These are phyloP conservation scores for Sparus aurata DNA, from an alignment of 2,797 vertebrate species.

Conservation along the genomic window DNA sequence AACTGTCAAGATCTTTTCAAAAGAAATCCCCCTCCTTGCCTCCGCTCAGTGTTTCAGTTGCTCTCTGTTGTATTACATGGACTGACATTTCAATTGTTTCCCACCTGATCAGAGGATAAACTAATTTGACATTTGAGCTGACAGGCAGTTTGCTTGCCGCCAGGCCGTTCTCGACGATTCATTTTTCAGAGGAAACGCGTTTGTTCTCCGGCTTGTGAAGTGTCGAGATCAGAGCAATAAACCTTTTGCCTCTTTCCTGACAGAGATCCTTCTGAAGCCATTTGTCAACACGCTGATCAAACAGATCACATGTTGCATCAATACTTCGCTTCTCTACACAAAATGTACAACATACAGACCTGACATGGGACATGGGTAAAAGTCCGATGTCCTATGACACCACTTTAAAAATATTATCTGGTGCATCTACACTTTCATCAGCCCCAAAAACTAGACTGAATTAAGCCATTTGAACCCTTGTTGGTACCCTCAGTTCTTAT, in stretches of 20 bases:
- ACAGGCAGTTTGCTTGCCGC: slow-evolving; percentile 69
- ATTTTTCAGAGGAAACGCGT: slow-evolving; percentile 71
- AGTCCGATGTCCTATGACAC: not conserved
- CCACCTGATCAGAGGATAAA: slow-evolving; percentile 82
- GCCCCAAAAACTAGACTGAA: not conserved
- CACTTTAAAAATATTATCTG: not conserved
- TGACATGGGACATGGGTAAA: not conserved
- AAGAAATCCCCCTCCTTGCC: slow-evolving; percentile 15
- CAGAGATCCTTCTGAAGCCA: slow-evolving; percentile 50
- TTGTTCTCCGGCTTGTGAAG: slow-evolving; percentile 68
- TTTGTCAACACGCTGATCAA: slow-evolving; percentile 53
- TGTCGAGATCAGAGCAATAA: slow-evolving; percentile 62
- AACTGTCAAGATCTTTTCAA: slow-evolving; percentile 16
- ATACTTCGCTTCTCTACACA: slow-evolving; percentile 1
- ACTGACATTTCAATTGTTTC: slow-evolving; percentile 81
- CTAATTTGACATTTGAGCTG: slow-evolving; percentile 83
- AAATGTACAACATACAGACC: slow-evolving; percentile 5
- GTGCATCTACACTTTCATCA: slow-evolving; percentile 11
- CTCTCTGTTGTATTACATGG: slow-evolving; percentile 59
- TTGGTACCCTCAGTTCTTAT: not conserved
- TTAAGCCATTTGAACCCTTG: not conserved
- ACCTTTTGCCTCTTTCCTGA: slow-evolving; percentile 46
- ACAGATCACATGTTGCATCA: slow-evolving; percentile 25
- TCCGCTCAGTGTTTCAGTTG: slow-evolving; percentile 30
- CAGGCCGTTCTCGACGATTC: slow-evolving; percentile 40